Evolutionary conservation across 2,888 invertebrate genomes (phyloP).

Genomic region (Hedya salicella): DNA sequence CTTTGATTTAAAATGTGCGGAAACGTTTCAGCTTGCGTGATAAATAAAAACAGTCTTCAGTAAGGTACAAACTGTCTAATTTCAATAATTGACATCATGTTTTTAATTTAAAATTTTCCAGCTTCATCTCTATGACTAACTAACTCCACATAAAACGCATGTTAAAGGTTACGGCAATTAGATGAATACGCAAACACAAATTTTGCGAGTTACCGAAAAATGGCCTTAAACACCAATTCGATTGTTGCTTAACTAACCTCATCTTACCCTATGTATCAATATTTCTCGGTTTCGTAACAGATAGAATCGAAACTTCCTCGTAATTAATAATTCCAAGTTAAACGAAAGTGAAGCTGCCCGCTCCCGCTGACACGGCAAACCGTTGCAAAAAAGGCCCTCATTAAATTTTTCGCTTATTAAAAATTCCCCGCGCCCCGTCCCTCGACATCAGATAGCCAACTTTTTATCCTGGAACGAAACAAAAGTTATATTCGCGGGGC

Average conservation of each 20-base stretch:
- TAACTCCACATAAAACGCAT: too few relatives aligned
- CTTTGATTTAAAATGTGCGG: slow-evolving; percentile 28
- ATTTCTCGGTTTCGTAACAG: background rate
- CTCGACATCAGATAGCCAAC: slow-evolving; percentile 76
- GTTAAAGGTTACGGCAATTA: too few relatives aligned
- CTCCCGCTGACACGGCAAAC: slow-evolving; percentile 70
- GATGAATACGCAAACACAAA: too few relatives aligned
- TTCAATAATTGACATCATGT: too few relatives aligned
- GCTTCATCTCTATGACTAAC: too few relatives aligned
- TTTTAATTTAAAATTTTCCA: too few relatives aligned
- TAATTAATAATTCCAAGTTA: slow-evolving; percentile 59
- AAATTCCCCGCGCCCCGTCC: slow-evolving; percentile 81
- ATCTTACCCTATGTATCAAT: slow-evolving; percentile 16
- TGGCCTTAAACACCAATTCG: background rate
- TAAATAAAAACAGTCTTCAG: background rate
- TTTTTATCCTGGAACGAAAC: slow-evolving; percentile 78
- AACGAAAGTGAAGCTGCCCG: slow-evolving; percentile 60
- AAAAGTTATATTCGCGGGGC: slow-evolving; percentile 78
- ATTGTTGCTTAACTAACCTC: background rate
- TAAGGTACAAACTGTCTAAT: background rate
- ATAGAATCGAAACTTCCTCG: slow-evolving; percentile 35
- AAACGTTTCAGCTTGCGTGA: background rate
- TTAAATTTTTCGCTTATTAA: slow-evolving; percentile 85
- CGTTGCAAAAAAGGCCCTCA: slow-evolving; percentile 76
- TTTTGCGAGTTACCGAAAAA: too few relatives aligned